Evolutionary conservation across 2,888 invertebrate species (phyloP).

Genomic region (Apotomis capreana): DNA sequence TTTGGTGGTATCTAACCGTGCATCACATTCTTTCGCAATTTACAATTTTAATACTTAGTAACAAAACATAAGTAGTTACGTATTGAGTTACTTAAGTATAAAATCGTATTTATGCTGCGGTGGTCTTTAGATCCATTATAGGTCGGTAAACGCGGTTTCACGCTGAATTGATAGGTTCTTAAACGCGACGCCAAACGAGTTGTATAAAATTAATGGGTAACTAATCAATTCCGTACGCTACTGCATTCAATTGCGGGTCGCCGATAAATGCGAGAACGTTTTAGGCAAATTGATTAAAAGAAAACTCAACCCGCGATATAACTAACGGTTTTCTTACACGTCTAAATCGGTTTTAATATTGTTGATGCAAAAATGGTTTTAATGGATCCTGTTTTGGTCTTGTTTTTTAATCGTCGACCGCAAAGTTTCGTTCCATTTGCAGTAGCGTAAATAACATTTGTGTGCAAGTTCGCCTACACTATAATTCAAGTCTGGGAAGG

Average conservation of each 20-base stretch:
- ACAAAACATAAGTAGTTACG: too few relatives aligned
- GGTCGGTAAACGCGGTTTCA: constrained; percentile 1
- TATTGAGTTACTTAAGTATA: too few relatives aligned
- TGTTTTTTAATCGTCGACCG: too few relatives aligned
- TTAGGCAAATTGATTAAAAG: neutral
- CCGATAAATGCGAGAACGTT: neutral
- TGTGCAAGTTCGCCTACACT: too few relatives aligned
- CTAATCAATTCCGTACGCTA: constrained; percentile 28
- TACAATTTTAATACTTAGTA: too few relatives aligned
- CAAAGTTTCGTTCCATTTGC: too few relatives aligned
- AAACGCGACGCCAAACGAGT: constrained; percentile 22
- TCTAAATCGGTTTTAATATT: too few relatives aligned
- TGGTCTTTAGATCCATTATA: neutral
- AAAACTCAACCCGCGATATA: neutral
- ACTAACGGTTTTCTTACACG: neutral
- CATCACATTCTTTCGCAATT: neutral
- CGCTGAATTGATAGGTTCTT: constrained; percentile 18
- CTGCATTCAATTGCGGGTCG: constrained; percentile 3
- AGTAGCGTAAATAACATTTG: too few relatives aligned
- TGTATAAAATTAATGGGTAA: constrained; percentile 29
- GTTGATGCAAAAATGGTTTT: too few relatives aligned
- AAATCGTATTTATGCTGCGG: neutral
- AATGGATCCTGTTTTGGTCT: too few relatives aligned
- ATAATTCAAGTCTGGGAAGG: neutral
- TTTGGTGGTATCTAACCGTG: too few relatives aligned